phyloP scores from a whole-genome alignment of 2,113 vertebrate genomes.

The Clarias magur region DNA sequence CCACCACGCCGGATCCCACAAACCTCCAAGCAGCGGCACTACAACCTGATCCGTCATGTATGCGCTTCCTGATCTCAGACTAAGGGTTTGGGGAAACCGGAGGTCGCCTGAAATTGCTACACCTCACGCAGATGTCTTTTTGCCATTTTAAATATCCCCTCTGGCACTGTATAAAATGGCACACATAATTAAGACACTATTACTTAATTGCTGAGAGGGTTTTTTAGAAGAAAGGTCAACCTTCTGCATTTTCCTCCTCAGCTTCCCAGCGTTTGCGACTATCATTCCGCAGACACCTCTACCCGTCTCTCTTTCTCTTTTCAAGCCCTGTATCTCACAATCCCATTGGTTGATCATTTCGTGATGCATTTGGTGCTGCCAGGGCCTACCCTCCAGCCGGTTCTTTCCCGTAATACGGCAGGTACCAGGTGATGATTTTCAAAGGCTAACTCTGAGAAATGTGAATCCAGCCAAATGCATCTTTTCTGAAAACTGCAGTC shows the following conservation, averaged over 20 bases:
- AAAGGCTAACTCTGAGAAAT: neutral
- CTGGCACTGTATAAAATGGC: slow-evolving; percentile 57
- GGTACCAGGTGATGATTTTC: neutral
- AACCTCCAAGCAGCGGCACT: slow-evolving; percentile 73
- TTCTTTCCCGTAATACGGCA: neutral
- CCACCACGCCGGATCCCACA: slow-evolving; percentile 71
- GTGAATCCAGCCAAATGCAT: neutral
- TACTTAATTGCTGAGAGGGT: slow-evolving; percentile 52
- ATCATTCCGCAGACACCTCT: slow-evolving; percentile 34
- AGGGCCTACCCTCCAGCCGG: neutral
- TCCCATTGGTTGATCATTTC: neutral
- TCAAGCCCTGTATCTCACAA: neutral
- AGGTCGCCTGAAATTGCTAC: neutral
- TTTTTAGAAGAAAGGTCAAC: slow-evolving; percentile 56
- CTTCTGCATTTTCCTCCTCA: slow-evolving; percentile 27
- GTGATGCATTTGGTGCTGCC: neutral
- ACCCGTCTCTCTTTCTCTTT: slow-evolving; percentile 8
- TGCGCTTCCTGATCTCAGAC: neutral
- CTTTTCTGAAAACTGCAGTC: neutral
- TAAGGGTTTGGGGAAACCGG: neutral
- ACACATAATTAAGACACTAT: slow-evolving; percentile 60
- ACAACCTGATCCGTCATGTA: neutral
- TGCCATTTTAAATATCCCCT: slow-evolving; percentile 56
- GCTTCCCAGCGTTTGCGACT: neutral
- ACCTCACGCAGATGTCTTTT: neutral